Evolutionary conservation across 2,113 vertebrate species (phyloP).

Genomic region (Holacanthus passer): DNA sequence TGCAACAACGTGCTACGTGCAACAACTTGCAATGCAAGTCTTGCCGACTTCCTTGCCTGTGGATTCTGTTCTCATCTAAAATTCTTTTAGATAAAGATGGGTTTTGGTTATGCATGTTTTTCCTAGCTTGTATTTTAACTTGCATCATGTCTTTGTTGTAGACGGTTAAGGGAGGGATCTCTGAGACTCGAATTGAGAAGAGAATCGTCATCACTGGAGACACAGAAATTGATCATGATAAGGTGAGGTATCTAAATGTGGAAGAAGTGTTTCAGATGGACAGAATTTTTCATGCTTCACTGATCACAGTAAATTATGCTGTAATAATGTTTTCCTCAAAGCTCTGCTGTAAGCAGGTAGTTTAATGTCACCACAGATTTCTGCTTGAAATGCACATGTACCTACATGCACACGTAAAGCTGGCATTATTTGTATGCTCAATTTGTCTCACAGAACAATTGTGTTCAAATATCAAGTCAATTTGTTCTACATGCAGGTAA

Average conservation of each 20-base stretch:
- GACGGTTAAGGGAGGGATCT: conserved; percentile 98
- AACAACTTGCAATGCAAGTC: too few species aligned
- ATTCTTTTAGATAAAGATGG: background rate
- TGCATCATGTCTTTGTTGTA: conserved; percentile 65
- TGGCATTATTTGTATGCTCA: background rate
- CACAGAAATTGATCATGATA: conserved; percentile 96
- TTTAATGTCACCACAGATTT: background rate
- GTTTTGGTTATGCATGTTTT: background rate
- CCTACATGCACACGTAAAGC: background rate
- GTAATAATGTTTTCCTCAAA: conserved; percentile 13
- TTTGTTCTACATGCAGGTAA: background rate
- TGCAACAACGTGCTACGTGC: too few species aligned
- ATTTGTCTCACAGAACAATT: background rate
- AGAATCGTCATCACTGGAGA: conserved; percentile 98
- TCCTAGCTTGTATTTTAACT: background rate
- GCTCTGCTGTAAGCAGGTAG: background rate
- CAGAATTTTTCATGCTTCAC: background rate
- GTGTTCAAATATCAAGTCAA: conserved; percentile 13
- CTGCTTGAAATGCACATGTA: background rate
- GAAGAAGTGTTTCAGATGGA: background rate
- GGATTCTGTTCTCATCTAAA: background rate
- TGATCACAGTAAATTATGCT: background rate
- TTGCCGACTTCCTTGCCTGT: too few species aligned
- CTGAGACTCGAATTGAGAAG: conserved; percentile 98
- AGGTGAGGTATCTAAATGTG: conserved; percentile 82